Base-by-base conservation (phyloP, 2,113 vertebrate genomes). In the Sinocyclocheilus grahami region DNA sequence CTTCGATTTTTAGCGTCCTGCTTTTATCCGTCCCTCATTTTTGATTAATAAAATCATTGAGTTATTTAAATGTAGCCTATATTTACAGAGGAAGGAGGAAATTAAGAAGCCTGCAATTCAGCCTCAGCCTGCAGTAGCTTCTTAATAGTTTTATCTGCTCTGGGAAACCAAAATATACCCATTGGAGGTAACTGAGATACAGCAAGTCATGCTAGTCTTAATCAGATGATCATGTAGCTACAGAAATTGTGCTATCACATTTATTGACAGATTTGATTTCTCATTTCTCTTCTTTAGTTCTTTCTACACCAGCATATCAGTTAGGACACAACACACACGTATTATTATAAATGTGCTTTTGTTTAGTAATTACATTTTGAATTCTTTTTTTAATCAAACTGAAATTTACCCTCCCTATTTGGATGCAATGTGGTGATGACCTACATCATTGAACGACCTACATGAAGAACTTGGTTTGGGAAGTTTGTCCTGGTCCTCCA, bases 381-480 rank as follows among this genome's bases (percentile, higher is more conserved):
- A 63, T 46, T 16, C 1, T 20, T 24, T 48, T 46, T 81, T 65
- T 2, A 20, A 67, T 16, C 46, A 81, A 81, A 65, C 6, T 65
- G 3, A 60, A 53, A 78, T 78, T 3, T 3, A 9, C 10, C 37
- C 33, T 18, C 8, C 37, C 27, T 48, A 13, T 67, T 77, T 18
- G 14, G 4, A 60, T 51, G 65, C 53, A 20, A 27, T 27, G 39
- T 55, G 33, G 53, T 42, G 42, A 27, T 82, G 87, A 81, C 83
- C 86, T 81, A 87, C 39, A 87, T 87, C 42, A 81, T n/a, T 37
- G 37, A 53, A 55, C 69, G 78, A 85, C 87, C 83, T 58, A 82
- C 30, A 88, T 85, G 51, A 67, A 82, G 65, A 82, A 79, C 86
- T 87, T 84, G 58, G 42, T 42, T 69, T 82, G n/a, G 30, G 39